Evolutionary conservation across 2,888 invertebrate genomes (phyloP).

Genomic region (Elysia crispata): DNA sequence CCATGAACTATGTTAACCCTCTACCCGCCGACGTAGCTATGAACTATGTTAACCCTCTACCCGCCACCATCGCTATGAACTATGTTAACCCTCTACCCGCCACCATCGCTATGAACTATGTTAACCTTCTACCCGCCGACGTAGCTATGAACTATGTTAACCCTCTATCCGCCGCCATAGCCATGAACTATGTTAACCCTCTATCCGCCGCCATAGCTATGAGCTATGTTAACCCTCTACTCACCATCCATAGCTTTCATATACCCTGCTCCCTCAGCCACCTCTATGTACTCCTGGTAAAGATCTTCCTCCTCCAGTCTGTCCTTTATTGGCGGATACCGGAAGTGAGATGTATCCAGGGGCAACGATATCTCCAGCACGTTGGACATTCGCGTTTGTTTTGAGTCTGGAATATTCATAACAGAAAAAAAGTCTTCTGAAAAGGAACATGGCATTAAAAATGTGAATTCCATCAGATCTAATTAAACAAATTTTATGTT

Average conservation of each 20-base stretch:
- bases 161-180: conserved; percentile 60
- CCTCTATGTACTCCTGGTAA: conserved; percentile 74
- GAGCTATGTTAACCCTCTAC: conserved; percentile 26
- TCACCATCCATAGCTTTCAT: conserved; percentile 69
- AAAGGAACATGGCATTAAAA: not conserved
- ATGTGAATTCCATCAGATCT: not conserved
- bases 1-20: too few species aligned
- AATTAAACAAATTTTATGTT: too few species aligned
- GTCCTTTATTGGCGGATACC: conserved; percentile 66
- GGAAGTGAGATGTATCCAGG: conserved; percentile 68
- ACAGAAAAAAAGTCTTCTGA: too few species aligned
- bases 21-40: too few species aligned
- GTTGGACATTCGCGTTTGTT: conserved; percentile 73
- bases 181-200: not conserved
- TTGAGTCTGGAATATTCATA: conserved; percentile 53
- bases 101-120: too few species aligned
- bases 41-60: too few species aligned
- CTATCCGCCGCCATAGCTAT: conserved; percentile 63
- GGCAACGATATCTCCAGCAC: conserved; percentile 74
- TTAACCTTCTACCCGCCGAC: too few species aligned
- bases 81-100: too few species aligned
- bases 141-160: too few species aligned
- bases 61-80: too few species aligned
- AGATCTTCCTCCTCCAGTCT: conserved; percentile 70
- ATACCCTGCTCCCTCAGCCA: conserved; percentile 72